Base-by-base conservation (phyloP, 2,797 vertebrate species). In the Sebastes cheni region DNA sequence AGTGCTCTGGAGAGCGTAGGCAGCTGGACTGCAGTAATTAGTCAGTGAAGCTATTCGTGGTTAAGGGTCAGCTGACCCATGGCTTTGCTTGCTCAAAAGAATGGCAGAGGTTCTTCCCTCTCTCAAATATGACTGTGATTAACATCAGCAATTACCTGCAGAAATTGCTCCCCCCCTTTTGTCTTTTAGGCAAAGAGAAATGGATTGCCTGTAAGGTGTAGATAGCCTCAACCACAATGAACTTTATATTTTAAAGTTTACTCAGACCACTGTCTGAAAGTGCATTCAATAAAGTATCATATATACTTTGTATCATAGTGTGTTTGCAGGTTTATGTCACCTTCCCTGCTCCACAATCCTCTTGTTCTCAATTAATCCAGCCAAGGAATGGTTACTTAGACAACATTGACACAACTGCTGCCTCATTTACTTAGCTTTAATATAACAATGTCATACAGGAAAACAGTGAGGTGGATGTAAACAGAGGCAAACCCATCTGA, bases 21-120 rank as follows among this genome's bases (percentile, higher is more conserved):
- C 89, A 91, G 86, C 81, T 89, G 83, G 76, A 83, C 86, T 89
- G 86, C 87, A 86, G 88, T 92, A 94, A 95, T 95, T 95, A 95
- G 87, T 80, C 86, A 71, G 82, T 71, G 73, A 62, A 79, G 83
- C 83, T 87, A 81, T 82, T 79, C 1, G 14, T 65, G 80, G 88
- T 89, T 85, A 85, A 88, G 82, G 84, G 81, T 77, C 75, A 90
- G 85, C 85, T 89, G 90, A 94, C 93, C 91, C 55, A 66, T 86
- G 90, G 74, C 89, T 66, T 75, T 72, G 65, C 81, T 88, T 69
- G 46, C 77, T 81, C 69, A 62, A 66, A 87, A 72, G 67, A 86
- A 87, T 82, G 76, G 52, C 81, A 86, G 82, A 87, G 85, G 85
- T 77, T 83, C 69, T 75, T 88, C 79, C 60, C 62, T 75, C 75